A percentile compares a stretch with the other conserved stretches of the same genome.
Evolutionary conservation across 2,888 invertebrate genomes (phyloP).

Genomic region (Thereva unica): DNA sequence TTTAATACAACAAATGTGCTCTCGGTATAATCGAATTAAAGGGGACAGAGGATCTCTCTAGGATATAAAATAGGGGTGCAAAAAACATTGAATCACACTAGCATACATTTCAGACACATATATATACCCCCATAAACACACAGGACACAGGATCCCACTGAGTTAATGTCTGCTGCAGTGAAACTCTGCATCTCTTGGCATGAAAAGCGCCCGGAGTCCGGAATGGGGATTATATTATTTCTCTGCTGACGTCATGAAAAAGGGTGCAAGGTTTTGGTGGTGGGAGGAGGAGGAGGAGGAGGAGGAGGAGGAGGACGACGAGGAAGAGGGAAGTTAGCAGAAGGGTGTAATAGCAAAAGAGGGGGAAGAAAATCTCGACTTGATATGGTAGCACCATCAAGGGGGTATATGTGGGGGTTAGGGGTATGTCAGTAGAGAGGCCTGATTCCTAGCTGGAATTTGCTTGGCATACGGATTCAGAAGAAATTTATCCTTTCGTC

Average conservation of each 20-base stretch:
- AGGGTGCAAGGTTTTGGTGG: constrained; percentile 25
- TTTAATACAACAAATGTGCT: constrained; percentile 28
- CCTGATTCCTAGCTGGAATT: constrained; percentile 5
- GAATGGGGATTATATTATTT: constrained; percentile 26
- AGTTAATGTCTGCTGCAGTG: constrained; percentile 36
- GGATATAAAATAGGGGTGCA: background rate
- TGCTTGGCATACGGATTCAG: constrained; percentile 30
- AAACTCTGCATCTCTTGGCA: constrained; percentile 36
- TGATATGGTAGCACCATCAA: no score
- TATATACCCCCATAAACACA: no score
- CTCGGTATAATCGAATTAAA: constrained; percentile 27
- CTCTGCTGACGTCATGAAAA: constrained; percentile 36
- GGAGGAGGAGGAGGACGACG: constrained; percentile 6
- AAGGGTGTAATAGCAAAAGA: no score
- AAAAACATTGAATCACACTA: no score
- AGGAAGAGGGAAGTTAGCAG: no score
- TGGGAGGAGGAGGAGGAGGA: constrained; percentile 12
- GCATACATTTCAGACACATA: no score
- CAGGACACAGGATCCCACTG: constrained; percentile 18
- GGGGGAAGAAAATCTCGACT: no score
- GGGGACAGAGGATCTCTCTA: constrained; percentile 18
- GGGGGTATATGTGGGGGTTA: no score
- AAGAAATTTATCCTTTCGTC: constrained; percentile 21
- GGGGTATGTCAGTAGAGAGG: no score
- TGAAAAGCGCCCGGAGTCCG: constrained; percentile 23